Evolutionary conservation across 2,888 invertebrate species (phyloP).

Genomic region (Scaeva pyrastri): DNA sequence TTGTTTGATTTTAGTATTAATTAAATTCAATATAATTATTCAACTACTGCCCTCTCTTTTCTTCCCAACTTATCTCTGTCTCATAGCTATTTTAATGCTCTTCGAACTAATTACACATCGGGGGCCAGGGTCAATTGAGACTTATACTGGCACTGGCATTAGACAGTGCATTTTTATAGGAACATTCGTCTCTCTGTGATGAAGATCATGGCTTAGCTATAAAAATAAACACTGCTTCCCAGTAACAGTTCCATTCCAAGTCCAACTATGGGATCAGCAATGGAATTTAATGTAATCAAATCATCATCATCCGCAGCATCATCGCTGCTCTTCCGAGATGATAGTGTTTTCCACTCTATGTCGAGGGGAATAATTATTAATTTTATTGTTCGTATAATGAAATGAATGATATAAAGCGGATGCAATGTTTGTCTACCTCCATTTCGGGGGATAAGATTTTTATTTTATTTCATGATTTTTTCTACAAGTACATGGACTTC

Average conservation of each 20-base stretch:
- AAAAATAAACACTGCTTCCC: not conserved
- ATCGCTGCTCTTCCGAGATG: not conserved
- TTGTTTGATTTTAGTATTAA: not conserved
- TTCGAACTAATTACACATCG: constrained; percentile 63
- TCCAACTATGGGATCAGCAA: constrained; percentile 57
- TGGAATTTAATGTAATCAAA: constrained; percentile 59
- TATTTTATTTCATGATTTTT: not conserved
- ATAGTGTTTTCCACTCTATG: constrained; percentile 47
- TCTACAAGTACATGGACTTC: not conserved
- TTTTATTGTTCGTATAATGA: not conserved
- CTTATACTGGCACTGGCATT: constrained; percentile 15
- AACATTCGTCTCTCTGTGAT: not conserved
- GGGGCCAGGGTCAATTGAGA: constrained; percentile 69
- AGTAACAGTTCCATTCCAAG: constrained; percentile 17
- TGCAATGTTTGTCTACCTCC: constrained; percentile 23
- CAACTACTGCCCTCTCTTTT: not conserved
- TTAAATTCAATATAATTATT: constrained; percentile 24
- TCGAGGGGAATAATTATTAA: not conserved
- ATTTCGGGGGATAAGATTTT: constrained; percentile 15
- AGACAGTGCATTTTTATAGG: constrained; percentile 15
- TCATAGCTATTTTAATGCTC: constrained; percentile 5
- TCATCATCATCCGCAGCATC: constrained; percentile 40
- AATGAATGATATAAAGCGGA: constrained; percentile 47
- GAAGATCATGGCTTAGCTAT: constrained; percentile 34
- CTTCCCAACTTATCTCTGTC: not conserved